Conservation (phyloP, 2,113 vertebrate genomes). For the Oostethus manadensis region DNA sequence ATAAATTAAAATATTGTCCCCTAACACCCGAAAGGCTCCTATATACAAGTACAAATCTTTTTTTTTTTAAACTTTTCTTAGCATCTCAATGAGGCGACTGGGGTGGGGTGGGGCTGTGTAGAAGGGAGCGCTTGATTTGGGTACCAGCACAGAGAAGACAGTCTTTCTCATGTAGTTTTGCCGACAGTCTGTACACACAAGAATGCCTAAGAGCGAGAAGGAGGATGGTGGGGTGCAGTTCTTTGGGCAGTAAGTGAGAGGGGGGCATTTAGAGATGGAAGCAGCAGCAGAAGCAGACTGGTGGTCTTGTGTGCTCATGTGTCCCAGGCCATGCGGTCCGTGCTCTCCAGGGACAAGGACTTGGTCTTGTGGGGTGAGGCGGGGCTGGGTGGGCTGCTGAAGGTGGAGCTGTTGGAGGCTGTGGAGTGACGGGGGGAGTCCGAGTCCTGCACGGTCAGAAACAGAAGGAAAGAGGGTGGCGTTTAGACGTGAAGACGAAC, state of each 20-base stretch:
- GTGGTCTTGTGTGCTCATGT: slow-evolving; percentile 73
- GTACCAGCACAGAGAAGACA: neutral
- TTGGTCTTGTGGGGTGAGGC: slow-evolving; percentile 94
- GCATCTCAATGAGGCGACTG: slow-evolving; percentile 13
- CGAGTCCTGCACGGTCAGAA: slow-evolving; percentile 80
- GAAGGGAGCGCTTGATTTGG: neutral
- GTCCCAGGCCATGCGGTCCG: slow-evolving; percentile 92
- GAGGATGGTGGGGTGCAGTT: slow-evolving; percentile 45
- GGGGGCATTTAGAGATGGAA: neutral
- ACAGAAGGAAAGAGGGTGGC: neutral
- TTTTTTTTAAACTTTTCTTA: slow-evolving; percentile 9
- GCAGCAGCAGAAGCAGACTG: slow-evolving; percentile 51
- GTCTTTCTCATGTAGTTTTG: no score
- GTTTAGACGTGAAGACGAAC: neutral
- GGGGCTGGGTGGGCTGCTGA: slow-evolving; percentile 96
- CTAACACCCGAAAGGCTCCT: slow-evolving; percentile 55
- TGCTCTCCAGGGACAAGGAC: slow-evolving; percentile 94
- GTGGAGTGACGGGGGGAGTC: slow-evolving; percentile 96
- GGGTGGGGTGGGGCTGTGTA: neutral
- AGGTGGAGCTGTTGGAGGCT: slow-evolving; percentile 97
- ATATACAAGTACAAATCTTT: slow-evolving; percentile 70
- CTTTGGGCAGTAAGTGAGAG: slow-evolving; percentile 43
- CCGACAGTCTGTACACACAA: neutral
- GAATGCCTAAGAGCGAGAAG: neutral
- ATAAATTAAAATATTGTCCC: slow-evolving; percentile 72